Base-by-base conservation (phyloP, 2,113 vertebrate genomes). In the Gavia stellata region DNA sequence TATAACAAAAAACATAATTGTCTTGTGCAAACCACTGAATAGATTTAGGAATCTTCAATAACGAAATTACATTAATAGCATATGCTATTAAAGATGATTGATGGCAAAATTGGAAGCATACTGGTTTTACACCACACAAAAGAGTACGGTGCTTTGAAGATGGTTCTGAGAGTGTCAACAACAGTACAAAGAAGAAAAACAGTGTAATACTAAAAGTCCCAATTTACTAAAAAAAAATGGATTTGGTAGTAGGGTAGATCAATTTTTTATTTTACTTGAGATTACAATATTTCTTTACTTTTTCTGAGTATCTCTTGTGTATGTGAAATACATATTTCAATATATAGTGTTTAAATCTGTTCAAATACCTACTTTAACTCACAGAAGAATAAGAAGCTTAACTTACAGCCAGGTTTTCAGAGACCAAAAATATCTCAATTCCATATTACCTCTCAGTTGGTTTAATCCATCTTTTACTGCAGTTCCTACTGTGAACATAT, bases 51-150 rank as follows among this genome's bases (percentile, higher is more conserved):
- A 98, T 98, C 97, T 98, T 98, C 97, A 98, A 96, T 98, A 98
- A 98, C 97, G 98, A 98, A 98, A 98, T 98, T 98, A 97, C 97
- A 97, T 98, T 98, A 98, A 98, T 98, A 98, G 97, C 97, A 97
- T 98, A 97, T 97, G 97, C 98, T 98, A 98, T 98, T 98, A 98
- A 98, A 98, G 98, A 98, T 98, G 98, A 98, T 97, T 98, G 98
- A 98, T 98, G 97, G 98, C 96, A 98, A 98, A 98, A 98, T 97
- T 98, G 97, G 97, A 97, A 97, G 96, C 97, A 96, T 97, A 96
- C 97, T 96, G 97, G 94, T 97, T 97, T 97, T 94, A 92, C 83
- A 94, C 97, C 95, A 95, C 95, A 98, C 96, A 98, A 98, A 98
- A 94, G 96, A 96, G 75, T 95, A 92, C 66, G 3, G 86, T 92